These are phyloP conservation scores for Mongoloraphidia duomilia DNA, from an alignment of 2,888 invertebrate species.

Conservation along the genomic window DNA sequence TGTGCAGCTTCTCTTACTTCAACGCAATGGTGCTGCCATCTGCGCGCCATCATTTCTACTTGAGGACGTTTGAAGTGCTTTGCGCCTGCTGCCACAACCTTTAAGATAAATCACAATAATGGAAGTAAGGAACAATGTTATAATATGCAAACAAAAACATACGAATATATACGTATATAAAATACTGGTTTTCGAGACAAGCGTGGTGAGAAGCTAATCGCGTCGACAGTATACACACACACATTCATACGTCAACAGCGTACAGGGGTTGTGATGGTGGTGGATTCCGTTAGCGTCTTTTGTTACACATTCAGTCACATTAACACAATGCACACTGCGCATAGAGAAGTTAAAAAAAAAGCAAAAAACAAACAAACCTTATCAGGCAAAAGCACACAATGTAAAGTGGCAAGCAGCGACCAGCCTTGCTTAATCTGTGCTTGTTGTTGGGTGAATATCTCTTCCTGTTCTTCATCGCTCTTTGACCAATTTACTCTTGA, in stretches of 20 bases:
- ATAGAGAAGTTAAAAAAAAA: no score
- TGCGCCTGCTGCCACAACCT: constrained; percentile 41
- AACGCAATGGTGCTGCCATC: constrained; percentile 98
- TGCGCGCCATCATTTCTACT: constrained; percentile 91
- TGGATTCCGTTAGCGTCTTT: no score
- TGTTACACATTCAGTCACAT: neutral
- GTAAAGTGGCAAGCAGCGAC: constrained; percentile 89
- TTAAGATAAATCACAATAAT: constrained; percentile 4
- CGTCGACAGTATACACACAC: no score
- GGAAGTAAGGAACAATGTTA: neutral
- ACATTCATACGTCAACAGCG: no score
- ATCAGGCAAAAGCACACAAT: constrained; percentile 91
- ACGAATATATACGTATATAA: no score
- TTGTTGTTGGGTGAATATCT: constrained; percentile 71
- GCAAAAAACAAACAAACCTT: constrained; percentile 43
- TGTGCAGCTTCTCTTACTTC: constrained; percentile 97
- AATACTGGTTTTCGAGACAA: no score
- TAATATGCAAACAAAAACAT: no score
- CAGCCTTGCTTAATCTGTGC: constrained; percentile 94
- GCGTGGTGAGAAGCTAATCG: no score
- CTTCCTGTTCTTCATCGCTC: constrained; percentile 69
- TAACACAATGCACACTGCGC: neutral
- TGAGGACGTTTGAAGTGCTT: constrained; percentile 85
- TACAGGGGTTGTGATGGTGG: no score
- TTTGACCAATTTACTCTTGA: constrained; percentile 52